Base-by-base conservation (phyloP, 2,888 invertebrate genomes). In the Xylota segnis region DNA sequence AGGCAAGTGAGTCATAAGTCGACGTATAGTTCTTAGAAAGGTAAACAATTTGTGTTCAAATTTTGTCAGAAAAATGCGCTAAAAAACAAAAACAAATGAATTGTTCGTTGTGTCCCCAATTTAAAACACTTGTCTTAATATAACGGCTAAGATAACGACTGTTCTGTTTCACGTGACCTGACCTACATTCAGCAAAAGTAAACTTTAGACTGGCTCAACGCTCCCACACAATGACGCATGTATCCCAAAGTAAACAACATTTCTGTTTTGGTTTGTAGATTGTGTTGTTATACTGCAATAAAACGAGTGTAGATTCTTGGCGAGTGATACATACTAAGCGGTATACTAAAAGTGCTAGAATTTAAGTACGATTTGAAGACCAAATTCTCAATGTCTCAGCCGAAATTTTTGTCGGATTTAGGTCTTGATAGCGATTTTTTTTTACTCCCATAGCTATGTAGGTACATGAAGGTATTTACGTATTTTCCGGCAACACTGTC, bases 161-260 rank as follows among this genome's bases (percentile, higher is more conserved):
- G 52, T 52, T 34, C 4, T 37, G 16, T 58, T 58, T 18, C 2
- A 3, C 14, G 18, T 16, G 37, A 34, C 58, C 58, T 37, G 58
- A 58, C 58, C 58, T 37, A 58, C 34, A 58, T 58, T 58, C 10
- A 9, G 37, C 4, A 27, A 58, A n/a, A 9, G 34, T 14, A 34
- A 50, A 43, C 43, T 43, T 43, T 43, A 14, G 43, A 12, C 16
- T 18, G 14, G 4, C 16, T 18, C 10, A 23, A 12, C 52, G 7
- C 29, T 9, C 29, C 52, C 4, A 29, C 29, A 10, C 14, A 12
- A 6, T 45, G 45, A 45, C 45, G 45, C 37, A 37, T 37, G 10
- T 3, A 37, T 4, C 10, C 37, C 7, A 16, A 16, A 7, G 16
- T 45, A 45, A 45, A 16, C 45, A 45, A 16, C n/a, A 40, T 40